Percentiles rank a stretch among this genome's conserved stretches.
Conservation (phyloP, 2,797 vertebrate species). For the Labeo calbasu region DNA sequence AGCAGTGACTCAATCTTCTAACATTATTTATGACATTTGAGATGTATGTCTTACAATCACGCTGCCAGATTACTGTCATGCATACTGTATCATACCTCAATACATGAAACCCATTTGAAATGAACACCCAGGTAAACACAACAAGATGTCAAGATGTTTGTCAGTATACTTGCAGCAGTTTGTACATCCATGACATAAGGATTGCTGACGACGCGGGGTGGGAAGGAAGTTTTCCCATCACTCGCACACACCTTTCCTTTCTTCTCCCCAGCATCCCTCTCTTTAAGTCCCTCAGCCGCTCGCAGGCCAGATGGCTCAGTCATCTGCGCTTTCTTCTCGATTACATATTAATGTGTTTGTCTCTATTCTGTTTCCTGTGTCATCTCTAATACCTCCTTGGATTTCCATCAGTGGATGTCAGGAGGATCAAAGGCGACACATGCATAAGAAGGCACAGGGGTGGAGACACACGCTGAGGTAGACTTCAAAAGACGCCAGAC, state of each 20-base stretch:
- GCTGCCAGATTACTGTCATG: background rate
- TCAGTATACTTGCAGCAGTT: background rate
- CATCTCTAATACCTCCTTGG: constrained; percentile 65
- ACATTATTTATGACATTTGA: background rate
- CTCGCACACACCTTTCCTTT: background rate
- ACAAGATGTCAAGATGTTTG: background rate
- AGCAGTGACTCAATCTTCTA: background rate
- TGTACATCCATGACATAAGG: background rate
- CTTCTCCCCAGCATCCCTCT: constrained; percentile 33
- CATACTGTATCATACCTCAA: background rate
- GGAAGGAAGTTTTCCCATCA: constrained; percentile 8
- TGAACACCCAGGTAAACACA: background rate
- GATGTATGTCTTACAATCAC: background rate
- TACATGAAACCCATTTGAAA: background rate
- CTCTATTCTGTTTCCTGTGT: constrained; percentile 70
- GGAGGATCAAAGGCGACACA: constrained; percentile 72
- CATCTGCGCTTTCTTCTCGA: constrained; percentile 66
- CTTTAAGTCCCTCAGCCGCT: constrained; percentile 18
- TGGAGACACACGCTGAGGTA: constrained; percentile 9
- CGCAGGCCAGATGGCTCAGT: constrained; percentile 71
- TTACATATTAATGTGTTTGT: constrained; percentile 66
- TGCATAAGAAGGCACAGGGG: constrained; percentile 51
- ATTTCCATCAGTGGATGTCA: constrained; percentile 64
- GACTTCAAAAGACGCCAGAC: constrained; percentile 48
- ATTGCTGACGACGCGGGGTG: background rate